These are phyloP conservation scores for Achroia grisella DNA, from an alignment of 1,140 invertebrate species.

Conservation along the genomic window DNA sequence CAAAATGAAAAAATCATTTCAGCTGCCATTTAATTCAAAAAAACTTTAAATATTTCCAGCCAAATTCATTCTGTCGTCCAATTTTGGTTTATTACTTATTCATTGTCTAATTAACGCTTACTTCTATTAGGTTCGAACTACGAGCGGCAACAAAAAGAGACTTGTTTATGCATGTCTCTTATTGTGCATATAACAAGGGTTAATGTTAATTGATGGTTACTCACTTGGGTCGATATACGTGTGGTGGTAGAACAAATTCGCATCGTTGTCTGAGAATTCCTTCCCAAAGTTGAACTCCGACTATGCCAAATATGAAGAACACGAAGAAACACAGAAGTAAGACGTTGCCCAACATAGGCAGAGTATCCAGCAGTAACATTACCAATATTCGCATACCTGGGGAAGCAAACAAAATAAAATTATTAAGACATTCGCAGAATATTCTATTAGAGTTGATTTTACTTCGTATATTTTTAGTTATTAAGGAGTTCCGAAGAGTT, in stretches of 20 bases:
- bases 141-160: not conserved
- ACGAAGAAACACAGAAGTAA: constrained; percentile 99
- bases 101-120: constrained; percentile 14
- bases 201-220: constrained; percentile 43
- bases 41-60: constrained; percentile 16
- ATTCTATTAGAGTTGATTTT: too few relatives aligned
- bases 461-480: too few relatives aligned
- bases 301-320: constrained; percentile 99
- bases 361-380: constrained; percentile 98
- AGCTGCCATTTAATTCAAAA: constrained; percentile 26
- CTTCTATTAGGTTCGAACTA: constrained; percentile 14
- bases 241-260: constrained; percentile 82
- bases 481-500: too few relatives aligned
- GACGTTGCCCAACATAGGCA: constrained; percentile 99
- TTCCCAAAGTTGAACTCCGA: constrained; percentile 99
- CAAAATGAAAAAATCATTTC: constrained; percentile 46
- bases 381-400: constrained; percentile 98
- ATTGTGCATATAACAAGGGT: not conserved
- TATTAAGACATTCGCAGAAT: too few relatives aligned
- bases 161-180: not conserved
- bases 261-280: constrained; percentile 96
- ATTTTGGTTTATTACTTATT: constrained; percentile 12
- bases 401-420: constrained; percentile 4
- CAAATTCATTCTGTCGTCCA: not conserved
- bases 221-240: constrained; percentile 84